These are phyloP conservation scores for Diorhabda carinulata DNA, from an alignment of 1,140 invertebrate species.

Conservation along the genomic window DNA sequence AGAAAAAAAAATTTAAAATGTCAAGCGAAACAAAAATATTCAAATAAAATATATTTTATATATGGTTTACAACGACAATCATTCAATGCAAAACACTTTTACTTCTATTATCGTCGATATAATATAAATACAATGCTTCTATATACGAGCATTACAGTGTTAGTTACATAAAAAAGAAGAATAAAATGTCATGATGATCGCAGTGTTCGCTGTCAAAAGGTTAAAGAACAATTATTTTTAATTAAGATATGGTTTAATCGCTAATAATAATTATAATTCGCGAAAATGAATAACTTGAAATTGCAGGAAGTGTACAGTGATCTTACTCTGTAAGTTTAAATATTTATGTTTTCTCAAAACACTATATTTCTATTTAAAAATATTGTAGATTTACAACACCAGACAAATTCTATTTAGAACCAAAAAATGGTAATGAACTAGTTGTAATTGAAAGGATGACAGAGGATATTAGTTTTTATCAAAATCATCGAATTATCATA, in stretches of 20 bases:
- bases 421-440: constrained; percentile 57
- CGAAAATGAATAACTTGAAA: constrained; percentile 16
- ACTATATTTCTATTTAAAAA: neutral
- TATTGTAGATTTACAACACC: constrained; percentile 63
- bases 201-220: neutral
- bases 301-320: constrained; percentile 26
- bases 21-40: too few species aligned
- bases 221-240: neutral
- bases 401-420: constrained; percentile 71
- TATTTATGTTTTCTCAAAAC: constrained; percentile 15
- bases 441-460: constrained; percentile 69
- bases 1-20: too few species aligned
- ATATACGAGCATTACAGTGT: too few species aligned
- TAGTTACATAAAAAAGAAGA: too few species aligned
- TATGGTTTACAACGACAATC: too few species aligned
- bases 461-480: constrained; percentile 62
- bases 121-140: too few species aligned
- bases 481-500: constrained; percentile 56
- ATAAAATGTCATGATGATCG: too few species aligned
- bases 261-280: constrained; percentile 3
- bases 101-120: too few species aligned
- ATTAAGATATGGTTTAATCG: neutral
- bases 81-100: too few species aligned
- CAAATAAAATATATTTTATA: too few species aligned
- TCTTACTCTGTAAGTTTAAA: constrained; percentile 55